phyloP scores from a whole-genome alignment of 2,797 vertebrate species.

The Muscicapa striata region DNA sequence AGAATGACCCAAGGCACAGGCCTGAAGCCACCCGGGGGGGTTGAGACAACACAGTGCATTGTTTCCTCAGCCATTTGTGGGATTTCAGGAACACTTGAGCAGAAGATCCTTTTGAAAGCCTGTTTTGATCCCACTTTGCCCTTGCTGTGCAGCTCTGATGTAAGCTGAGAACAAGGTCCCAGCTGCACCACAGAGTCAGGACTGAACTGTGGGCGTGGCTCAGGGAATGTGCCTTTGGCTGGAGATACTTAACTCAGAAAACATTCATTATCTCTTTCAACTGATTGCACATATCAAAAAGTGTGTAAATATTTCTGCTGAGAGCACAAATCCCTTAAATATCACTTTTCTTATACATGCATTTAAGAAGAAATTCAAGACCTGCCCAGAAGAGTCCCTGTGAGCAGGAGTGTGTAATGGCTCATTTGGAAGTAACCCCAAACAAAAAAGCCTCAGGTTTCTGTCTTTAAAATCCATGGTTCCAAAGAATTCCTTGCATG shows the following conservation, averaged over 20 bases:
- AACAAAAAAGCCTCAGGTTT: background rate
- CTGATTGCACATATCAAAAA: background rate
- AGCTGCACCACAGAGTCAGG: background rate
- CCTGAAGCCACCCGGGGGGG: background rate
- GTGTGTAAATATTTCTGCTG: background rate
- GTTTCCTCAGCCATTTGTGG: background rate
- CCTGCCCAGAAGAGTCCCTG: background rate
- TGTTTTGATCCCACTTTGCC: background rate
- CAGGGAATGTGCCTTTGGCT: background rate
- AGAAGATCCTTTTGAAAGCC: constrained; percentile 5
- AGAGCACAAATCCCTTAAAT: constrained; percentile 17
- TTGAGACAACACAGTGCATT: background rate
- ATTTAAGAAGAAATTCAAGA: background rate
- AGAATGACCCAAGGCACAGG: background rate
- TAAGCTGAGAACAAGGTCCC: background rate
- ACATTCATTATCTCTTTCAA: background rate
- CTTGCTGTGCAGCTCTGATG: background rate
- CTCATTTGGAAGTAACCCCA: background rate
- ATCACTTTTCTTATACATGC: background rate
- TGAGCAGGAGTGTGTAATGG: background rate
- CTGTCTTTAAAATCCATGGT: background rate
- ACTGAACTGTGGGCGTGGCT: background rate
- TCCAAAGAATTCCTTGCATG: background rate
- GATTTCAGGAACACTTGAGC: background rate
- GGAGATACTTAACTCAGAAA: background rate